phyloP scores from a whole-genome alignment of 1,140 invertebrate genomes.

The Lethrus apterus region DNA sequence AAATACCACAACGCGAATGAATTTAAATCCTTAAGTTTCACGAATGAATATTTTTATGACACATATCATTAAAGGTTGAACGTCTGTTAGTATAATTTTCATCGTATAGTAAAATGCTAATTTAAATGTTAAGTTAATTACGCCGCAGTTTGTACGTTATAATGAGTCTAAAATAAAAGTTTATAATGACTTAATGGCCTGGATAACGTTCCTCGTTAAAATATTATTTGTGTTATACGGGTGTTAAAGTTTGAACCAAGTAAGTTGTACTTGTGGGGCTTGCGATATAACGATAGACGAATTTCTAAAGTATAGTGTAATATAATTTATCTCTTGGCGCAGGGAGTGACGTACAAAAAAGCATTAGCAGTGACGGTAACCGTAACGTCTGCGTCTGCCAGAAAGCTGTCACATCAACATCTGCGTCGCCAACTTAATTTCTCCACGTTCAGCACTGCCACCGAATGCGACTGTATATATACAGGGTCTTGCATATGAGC shows the following conservation, averaged over 20 bases:
- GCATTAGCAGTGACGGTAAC: not conserved
- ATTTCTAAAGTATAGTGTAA: slow-evolving; percentile 3
- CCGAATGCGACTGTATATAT: too few relatives aligned
- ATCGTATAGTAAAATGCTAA: not conserved
- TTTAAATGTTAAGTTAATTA: not conserved
- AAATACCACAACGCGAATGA: too few relatives aligned
- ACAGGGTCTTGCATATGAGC: too few relatives aligned
- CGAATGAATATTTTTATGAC: too few relatives aligned
- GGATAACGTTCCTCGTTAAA: too few relatives aligned
- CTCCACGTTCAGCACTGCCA: not conserved
- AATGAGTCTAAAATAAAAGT: slow-evolving; percentile 40
- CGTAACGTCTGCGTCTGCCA: slow-evolving; percentile 6
- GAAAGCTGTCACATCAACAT: slow-evolving; percentile 10
- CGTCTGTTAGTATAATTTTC: too few relatives aligned
- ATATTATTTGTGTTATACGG: too few relatives aligned
- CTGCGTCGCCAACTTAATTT: slow-evolving; percentile 9
- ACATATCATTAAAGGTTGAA: too few relatives aligned
- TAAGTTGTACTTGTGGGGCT: too few relatives aligned
- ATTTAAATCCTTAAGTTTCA: too few relatives aligned
- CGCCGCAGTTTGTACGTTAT: not conserved
- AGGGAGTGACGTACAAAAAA: slow-evolving; percentile 1
- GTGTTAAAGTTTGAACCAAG: too few relatives aligned
- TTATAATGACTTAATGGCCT: slow-evolving; percentile 51
- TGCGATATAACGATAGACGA: not conserved
- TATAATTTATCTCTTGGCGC: slow-evolving; percentile 3